These are phyloP conservation scores for Protodeltote pygarga DNA, from an alignment of 2,888 invertebrate species.

Conservation along the genomic window DNA sequence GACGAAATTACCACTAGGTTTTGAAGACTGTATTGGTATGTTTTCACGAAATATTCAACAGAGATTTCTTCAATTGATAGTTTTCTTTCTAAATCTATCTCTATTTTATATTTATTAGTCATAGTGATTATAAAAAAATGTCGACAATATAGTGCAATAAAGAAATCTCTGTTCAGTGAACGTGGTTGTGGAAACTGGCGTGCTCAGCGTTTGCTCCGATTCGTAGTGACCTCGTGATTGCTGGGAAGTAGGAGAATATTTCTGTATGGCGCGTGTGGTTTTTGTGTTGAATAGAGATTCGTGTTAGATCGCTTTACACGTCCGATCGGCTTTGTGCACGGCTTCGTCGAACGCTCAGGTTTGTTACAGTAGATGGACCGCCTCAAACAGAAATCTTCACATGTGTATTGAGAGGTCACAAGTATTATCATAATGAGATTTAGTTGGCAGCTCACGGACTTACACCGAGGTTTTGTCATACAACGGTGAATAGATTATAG, in stretches of 20 bases:
- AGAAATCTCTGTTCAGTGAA: slow-evolving; percentile 19
- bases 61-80: slow-evolving; percentile 22
- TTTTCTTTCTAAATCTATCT: slow-evolving; percentile 34
- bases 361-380: slow-evolving; percentile 30
- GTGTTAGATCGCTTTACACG: slow-evolving; percentile 54
- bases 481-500: slow-evolving; percentile 52
- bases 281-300: slow-evolving; percentile 54
- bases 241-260: slow-evolving; percentile 15
- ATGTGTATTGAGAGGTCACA: slow-evolving; percentile 8
- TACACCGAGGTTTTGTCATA: slow-evolving; percentile 27
- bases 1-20: slow-evolving; percentile 50
- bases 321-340: slow-evolving; percentile 54
- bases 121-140: slow-evolving; percentile 25
- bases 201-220: slow-evolving; percentile 40
- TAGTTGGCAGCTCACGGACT: slow-evolving; percentile 43
- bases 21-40: slow-evolving; percentile 19
- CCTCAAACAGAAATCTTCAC: slow-evolving; percentile 31
- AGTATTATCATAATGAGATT: slow-evolving; percentile 34
- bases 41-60: neutral
- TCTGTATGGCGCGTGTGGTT: slow-evolving; percentile 37
- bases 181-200: neutral
- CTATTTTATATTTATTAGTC: slow-evolving; percentile 38
- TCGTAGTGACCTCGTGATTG: slow-evolving; percentile 16
- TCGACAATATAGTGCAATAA: slow-evolving; percentile 42
- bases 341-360: slow-evolving; percentile 41